phyloP scores from a whole-genome alignment of 2,113 vertebrate genomes.

The Catharus minimus region DNA sequence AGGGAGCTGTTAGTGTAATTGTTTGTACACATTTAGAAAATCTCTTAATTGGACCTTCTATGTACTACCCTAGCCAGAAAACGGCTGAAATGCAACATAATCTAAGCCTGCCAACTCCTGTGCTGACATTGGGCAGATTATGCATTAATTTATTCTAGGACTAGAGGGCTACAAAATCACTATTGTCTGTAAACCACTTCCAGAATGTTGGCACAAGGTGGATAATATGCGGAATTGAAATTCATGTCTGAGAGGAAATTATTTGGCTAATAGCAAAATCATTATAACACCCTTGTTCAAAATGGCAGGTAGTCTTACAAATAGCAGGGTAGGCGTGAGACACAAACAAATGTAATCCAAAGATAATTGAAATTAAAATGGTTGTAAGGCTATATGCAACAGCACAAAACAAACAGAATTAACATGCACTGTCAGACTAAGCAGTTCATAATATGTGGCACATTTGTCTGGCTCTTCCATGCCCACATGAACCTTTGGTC shows the following conservation, averaged over 20 bases:
- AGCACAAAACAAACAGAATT: neutral
- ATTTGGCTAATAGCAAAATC: constrained; percentile 19
- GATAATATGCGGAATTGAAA: neutral
- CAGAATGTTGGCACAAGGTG: neutral
- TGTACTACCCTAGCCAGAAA: neutral
- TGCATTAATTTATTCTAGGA: constrained; percentile 25
- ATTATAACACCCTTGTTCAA: constrained; percentile 7
- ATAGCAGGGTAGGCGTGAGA: neutral
- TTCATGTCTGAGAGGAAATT: constrained; percentile 17
- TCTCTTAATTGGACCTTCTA: neutral
- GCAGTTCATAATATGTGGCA: neutral
- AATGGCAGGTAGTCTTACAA: constrained; percentile 16
- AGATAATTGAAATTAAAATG: neutral
- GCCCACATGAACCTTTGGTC: neutral
- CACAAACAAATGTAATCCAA: neutral
- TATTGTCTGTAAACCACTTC: neutral
- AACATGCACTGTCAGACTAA: neutral
- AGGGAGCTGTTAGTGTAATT: neutral
- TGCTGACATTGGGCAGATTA: neutral
- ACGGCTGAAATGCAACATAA: neutral
- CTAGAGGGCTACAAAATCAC: neutral
- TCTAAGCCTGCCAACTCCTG: neutral
- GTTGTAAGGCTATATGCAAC: neutral
- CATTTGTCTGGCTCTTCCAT: neutral
- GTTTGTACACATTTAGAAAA: neutral